Percentiles rank a stretch among this genome's conserved stretches.
phyloP scores from a whole-genome alignment of 2,888 invertebrate species.

The Encarsia formosa region DNA sequence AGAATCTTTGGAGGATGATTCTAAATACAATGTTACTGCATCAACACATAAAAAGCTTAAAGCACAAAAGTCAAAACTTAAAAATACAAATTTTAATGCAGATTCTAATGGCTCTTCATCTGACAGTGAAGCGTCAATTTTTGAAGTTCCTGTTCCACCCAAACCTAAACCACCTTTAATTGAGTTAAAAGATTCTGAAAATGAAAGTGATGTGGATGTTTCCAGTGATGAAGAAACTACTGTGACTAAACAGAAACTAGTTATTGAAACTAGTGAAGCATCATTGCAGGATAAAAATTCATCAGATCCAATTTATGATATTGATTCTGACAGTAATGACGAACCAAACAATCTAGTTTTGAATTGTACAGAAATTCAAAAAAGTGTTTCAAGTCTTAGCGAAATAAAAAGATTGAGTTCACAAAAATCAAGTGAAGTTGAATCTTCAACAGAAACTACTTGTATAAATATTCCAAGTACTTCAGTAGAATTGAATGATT shows the following conservation, averaged over 20 bases:
- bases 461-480: not conserved
- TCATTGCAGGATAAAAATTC: not conserved
- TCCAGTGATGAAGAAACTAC: not conserved
- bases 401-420: slow-evolving; percentile 33
- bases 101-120: slow-evolving; percentile 27
- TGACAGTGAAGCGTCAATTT: slow-evolving; percentile 39
- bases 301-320: not conserved
- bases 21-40: slow-evolving; percentile 26
- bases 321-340: slow-evolving; percentile 16
- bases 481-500: not conserved
- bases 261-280: not conserved
- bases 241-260: not conserved
- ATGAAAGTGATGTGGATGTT: slow-evolving; percentile 23
- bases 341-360: slow-evolving; percentile 31
- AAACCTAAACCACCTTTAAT: slow-evolving; percentile 43
- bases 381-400: slow-evolving; percentile 30
- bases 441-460: not conserved
- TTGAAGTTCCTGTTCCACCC: slow-evolving; percentile 46
- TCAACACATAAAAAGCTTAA: slow-evolving; percentile 19
- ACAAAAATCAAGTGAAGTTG: slow-evolving; percentile 3
- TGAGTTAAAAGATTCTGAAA: slow-evolving; percentile 40
- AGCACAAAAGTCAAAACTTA: not conserved
- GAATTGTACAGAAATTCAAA: slow-evolving; percentile 37
- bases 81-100: not conserved
- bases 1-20: slow-evolving; percentile 15